Conservation (phyloP, 35 echinoderm and acorn worm species). For the Hemicentrotus pulcherrimus region DNA sequence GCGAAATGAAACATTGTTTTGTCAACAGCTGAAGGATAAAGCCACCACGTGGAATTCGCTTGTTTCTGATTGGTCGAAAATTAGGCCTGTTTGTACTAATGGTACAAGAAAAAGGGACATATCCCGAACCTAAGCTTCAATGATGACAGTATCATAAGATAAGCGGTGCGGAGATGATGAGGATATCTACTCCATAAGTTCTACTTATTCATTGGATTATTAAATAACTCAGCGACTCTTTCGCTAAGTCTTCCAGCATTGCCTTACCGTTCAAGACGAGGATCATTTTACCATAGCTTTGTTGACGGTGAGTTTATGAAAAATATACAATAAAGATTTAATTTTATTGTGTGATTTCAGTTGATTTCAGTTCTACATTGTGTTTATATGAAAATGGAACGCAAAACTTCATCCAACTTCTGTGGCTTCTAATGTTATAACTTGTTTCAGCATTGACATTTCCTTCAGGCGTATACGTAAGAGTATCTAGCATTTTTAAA, state of each 20-base stretch:
- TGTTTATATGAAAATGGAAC: too few species aligned
- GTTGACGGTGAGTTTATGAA: background rate
- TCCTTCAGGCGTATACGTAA: too few species aligned
- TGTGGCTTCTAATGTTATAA: too few species aligned
- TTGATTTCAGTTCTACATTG: background rate
- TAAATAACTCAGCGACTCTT: background rate
- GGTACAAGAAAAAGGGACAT: background rate
- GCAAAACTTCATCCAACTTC: too few species aligned
- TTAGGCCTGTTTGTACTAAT: background rate
- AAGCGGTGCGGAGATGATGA: background rate
- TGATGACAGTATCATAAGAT: background rate
- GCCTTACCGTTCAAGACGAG: background rate
- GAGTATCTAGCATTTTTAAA: too few species aligned
- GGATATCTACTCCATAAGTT: background rate
- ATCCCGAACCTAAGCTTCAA: background rate
- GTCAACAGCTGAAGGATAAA: background rate
- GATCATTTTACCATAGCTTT: background rate
- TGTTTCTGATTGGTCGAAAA: background rate
- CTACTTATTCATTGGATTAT: background rate
- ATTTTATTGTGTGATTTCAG: background rate
- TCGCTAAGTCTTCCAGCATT: background rate
- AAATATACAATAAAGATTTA: background rate
- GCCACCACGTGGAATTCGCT: background rate
- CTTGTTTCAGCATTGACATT: too few species aligned
- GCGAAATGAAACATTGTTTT: background rate